phyloP scores from a whole-genome alignment of 2,113 vertebrate genomes.

The Bagarius yarrelli region DNA sequence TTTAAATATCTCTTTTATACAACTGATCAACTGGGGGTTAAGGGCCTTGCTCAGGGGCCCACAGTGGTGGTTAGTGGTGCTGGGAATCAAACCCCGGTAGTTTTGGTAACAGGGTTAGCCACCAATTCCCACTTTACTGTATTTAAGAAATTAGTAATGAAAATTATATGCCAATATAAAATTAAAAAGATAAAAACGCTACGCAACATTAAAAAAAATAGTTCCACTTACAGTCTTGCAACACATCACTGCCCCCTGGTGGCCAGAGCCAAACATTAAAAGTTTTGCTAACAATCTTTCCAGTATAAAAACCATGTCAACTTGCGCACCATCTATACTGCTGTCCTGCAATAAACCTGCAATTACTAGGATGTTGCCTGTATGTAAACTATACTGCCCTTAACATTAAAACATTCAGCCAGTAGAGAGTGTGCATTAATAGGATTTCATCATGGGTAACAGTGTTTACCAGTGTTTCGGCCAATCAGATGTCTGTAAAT shows the following conservation, averaged over 20 bases:
- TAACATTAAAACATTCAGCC: neutral
- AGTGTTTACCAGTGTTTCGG: neutral
- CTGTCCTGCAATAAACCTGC: neutral
- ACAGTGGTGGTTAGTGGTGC: too few species aligned
- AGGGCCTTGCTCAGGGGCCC: too few species aligned
- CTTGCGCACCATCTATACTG: neutral
- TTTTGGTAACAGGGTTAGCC: too few species aligned
- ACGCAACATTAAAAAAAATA: too few species aligned
- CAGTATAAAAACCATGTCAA: too few species aligned
- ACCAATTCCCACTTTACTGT: too few species aligned
- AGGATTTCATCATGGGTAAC: neutral
- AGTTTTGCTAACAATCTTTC: neutral
- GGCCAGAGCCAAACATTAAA: conserved; percentile 29
- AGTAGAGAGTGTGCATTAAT: neutral
- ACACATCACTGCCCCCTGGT: conserved; percentile 51
- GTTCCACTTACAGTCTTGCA: neutral
- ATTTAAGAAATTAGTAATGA: too few species aligned
- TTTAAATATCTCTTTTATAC: too few species aligned
- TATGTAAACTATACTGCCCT: neutral
- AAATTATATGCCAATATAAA: too few species aligned
- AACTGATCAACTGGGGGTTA: too few species aligned
- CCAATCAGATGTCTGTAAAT: neutral
- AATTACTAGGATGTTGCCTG: neutral
- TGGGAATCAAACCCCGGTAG: too few species aligned
- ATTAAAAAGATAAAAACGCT: too few species aligned